Evolutionary conservation across 1,140 invertebrate species (phyloP).

Genomic region (Drosophila simulans): DNA sequence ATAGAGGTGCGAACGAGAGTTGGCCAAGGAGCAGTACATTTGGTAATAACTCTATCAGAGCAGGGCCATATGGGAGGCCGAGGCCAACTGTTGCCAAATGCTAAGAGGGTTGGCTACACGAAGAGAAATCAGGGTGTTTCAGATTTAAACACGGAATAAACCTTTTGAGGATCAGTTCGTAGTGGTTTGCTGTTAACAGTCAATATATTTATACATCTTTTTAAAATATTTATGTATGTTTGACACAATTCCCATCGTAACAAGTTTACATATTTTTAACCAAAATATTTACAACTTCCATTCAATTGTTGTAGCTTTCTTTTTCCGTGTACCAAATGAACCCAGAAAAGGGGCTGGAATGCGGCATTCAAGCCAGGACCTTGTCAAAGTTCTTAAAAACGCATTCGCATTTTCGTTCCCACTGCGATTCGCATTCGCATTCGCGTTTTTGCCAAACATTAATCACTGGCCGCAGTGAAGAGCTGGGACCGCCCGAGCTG

Average conservation of each 20-base stretch:
- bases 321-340: conserved; percentile 53
- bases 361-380: conserved; percentile 66
- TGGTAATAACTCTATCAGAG: conserved; percentile 80
- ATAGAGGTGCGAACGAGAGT: conserved; percentile 14
- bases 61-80: conserved; percentile 70
- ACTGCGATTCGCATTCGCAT: conserved; percentile 46
- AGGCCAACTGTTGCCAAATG: conserved; percentile 58
- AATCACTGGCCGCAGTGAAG: conserved; percentile 59
- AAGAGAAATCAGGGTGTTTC: not conserved
- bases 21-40: conserved; percentile 27
- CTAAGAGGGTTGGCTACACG: conserved; percentile 35
- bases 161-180: not conserved
- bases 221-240: too few species aligned
- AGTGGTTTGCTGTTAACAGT: not conserved
- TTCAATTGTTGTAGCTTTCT: not conserved
- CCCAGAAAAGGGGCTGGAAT: conserved; percentile 56
- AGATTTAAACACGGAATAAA: too few species aligned
- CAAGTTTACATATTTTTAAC: not conserved
- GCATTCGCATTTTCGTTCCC: conserved; percentile 52
- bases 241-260: not conserved
- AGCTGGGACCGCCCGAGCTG: conserved; percentile 63
- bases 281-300: not conserved
- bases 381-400: conserved; percentile 81
- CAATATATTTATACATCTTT: too few species aligned
- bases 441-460: conserved; percentile 80